Conservation (phyloP, 2,888 invertebrate genomes). For the Epistrophella euchroma region DNA sequence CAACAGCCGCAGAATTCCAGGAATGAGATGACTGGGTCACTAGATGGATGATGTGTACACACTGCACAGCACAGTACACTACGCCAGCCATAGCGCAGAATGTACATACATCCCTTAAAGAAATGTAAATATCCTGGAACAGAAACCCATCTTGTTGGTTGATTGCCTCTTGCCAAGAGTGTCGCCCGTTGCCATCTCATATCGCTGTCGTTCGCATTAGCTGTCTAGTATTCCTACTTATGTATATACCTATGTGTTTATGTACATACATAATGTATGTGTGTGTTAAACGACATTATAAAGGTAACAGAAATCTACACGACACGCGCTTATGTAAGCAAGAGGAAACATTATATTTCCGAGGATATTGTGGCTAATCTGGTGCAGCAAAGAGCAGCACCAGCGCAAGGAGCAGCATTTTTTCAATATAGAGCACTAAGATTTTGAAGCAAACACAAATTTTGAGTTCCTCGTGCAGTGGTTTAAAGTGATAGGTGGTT, state of each 20-base stretch:
- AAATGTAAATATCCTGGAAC: slow-evolving; percentile 36
- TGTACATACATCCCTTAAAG: slow-evolving; percentile 31
- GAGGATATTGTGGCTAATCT: slow-evolving; percentile 38
- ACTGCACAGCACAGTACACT: background rate
- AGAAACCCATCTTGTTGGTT: slow-evolving; percentile 56
- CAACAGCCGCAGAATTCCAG: slow-evolving; percentile 67
- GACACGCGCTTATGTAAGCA: slow-evolving; percentile 51
- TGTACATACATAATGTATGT: background rate
- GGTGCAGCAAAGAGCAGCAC: slow-evolving; percentile 4
- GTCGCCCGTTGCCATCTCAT: slow-evolving; percentile 20
- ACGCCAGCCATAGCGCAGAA: no score
- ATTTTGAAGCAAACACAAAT: slow-evolving; percentile 64
- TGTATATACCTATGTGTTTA: background rate
- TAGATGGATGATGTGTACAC: slow-evolving; percentile 35
- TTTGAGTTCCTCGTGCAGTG: slow-evolving; percentile 56
- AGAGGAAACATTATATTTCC: slow-evolving; percentile 18
- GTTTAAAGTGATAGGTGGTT: background rate
- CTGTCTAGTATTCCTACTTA: background rate
- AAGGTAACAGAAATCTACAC: slow-evolving; percentile 41
- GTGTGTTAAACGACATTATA: slow-evolving; percentile 22
- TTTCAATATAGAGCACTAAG: slow-evolving; percentile 45
- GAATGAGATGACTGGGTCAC: slow-evolving; percentile 74
- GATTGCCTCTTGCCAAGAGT: slow-evolving; percentile 60
- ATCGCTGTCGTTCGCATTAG: slow-evolving; percentile 16
- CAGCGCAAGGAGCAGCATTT: slow-evolving; percentile 15